Base-by-base conservation (phyloP, 37 sponge, comb jelly and placozoan species). In the Haliclona indistincta region DNA sequence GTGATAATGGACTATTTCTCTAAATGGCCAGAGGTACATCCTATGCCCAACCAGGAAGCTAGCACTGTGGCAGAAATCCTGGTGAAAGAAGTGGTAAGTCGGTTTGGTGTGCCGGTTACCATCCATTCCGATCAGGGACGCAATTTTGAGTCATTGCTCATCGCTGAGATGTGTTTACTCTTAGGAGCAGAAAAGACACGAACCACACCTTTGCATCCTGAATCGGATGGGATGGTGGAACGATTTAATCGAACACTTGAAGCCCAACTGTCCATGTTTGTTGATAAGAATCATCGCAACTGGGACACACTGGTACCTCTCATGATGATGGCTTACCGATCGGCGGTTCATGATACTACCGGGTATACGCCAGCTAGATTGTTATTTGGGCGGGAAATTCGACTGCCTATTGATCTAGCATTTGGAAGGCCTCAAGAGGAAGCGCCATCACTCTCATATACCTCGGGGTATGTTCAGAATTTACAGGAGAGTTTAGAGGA, bases 211-310 rank as follows among this genome's bases (percentile, higher is more conserved):
- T 54, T 53, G 11, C 56, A 68, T 22, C 68, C 79, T 19, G 45
- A 39, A 39, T 54, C 79, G 0, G 79, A 78, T 55, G 79, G 68
- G 2, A 78, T 78, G 79, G 69, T 78, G 17, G 79, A 78, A 38
- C 38, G 66, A 8, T 68, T 78, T 19, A 78, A 68, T 36, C 64
- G 60, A 19, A 78, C 79, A 38, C 35, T 78, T 25, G 60, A 68
- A 44, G 61, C 30, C 34, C 62, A 68, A 55, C 32, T 67, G 33
- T 34, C 69, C 0, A 54, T n/a, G 43, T 55, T 67, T 67, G 60
- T 61, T 1, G 56, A 55, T 19, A 20, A 68, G 22, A 32, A 68
- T 28, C 69, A 78, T 41, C 67, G 44, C 40, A 45, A 69, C 62
- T 79, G 80, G 62, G 71, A 79, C 32, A 2, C n/a, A 10, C 36